Conservation (phyloP, 2,113 vertebrate species). For the Actenoides hombroni region DNA sequence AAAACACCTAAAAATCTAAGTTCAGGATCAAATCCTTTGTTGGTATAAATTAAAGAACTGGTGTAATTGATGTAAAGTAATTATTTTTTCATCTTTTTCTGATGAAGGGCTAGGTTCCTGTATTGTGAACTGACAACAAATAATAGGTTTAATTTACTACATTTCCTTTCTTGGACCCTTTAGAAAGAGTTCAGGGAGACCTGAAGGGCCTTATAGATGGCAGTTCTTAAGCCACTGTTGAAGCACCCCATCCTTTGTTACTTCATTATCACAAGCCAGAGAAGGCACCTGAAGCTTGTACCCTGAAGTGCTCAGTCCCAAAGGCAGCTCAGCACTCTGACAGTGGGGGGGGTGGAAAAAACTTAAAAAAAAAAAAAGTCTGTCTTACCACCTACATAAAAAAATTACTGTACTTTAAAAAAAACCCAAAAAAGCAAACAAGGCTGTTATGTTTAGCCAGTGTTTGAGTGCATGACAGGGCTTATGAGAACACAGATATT, state of each 20-base stretch:
- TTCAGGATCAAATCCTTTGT: background rate
- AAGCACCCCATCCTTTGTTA: background rate
- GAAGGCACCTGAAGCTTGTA: background rate
- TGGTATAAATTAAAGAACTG: background rate
- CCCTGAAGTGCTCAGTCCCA: background rate
- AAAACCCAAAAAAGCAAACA: background rate
- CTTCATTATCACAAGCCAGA: background rate
- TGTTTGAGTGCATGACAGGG: background rate
- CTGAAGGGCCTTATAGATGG: rapidly evolving
- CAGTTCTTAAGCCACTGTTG: background rate
- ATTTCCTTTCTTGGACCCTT: background rate
- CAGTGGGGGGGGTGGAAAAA: no score
- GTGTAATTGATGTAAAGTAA: background rate
- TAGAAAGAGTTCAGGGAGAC: background rate
- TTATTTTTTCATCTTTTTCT: background rate
- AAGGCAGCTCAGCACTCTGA: background rate
- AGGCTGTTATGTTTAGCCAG: background rate
- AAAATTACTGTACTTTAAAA: background rate
- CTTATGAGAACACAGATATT: background rate
- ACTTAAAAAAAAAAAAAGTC: no score
- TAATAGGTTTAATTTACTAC: background rate
- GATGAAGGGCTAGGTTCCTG: background rate
- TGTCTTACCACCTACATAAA: background rate
- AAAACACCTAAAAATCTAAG: background rate
- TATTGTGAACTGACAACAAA: background rate